Evolutionary conservation across 1,140 invertebrate species (phyloP), one percentile per base, ranked within the genome.

Genomic region (Episyrphus balteatus): DNA sequence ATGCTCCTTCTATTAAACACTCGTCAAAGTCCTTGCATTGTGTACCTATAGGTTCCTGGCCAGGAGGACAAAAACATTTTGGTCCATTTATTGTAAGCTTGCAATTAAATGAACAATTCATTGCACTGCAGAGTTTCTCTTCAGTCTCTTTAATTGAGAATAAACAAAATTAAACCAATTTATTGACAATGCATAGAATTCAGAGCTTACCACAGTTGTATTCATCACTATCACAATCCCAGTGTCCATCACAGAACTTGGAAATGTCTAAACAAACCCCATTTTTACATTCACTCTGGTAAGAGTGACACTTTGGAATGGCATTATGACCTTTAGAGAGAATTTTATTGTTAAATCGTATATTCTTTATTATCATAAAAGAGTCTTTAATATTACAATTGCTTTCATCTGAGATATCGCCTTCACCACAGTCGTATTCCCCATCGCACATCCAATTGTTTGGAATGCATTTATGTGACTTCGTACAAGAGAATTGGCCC

Each of bases 201-300:
- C 3, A 31, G 15, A 37, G 64, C 62, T 55, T 70, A 77, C 44
- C 61, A 62, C 72, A 66, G 53, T 75, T 70, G 55, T 76, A 72
- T 44, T 74, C 71, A 51, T 74, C 71, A 44, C 75, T 73, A 36
- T 80, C 80, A 72, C 87, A 91, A 70, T 91, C 86, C 46, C 76
- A 66, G 51, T 81, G 79, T 30, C 80, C 81, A 69, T 91, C 87
- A 71, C 88, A 91, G 38, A 82, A 74, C 79, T 85, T 89, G 17
- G 75, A 80, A 36, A 73, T 71, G 47, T 84, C 82, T 51, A 92
- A 77, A 71, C 88, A 92, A 54, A 76, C 75, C 48, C 75, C 73
- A 40, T 77, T 79, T 46, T 61, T 64, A 66, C 84, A 86, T 53
- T 77, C 72, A 59, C 82, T 80, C 68, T 84, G 78, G 15, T 75